Base-by-base conservation (phyloP, 2,797 vertebrate species). In the Streptopelia turtur region DNA sequence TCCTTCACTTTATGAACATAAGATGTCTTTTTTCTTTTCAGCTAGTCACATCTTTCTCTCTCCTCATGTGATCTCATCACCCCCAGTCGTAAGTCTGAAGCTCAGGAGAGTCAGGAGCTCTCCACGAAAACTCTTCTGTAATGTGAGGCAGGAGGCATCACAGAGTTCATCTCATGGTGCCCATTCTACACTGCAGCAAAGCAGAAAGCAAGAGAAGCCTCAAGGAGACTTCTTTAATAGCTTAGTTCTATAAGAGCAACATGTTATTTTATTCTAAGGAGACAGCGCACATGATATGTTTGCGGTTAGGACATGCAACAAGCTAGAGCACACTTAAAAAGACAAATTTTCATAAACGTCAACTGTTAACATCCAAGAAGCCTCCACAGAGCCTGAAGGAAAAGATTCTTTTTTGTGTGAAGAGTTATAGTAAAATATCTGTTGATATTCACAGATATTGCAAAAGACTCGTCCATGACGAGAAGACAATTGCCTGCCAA, bases 401-500 rank as follows among this genome's bases (percentile, higher is more conserved):
- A 80, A 77, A 70, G 15, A 10, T 6, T 22, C 22, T 28, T 55
- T 78, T 33, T 43, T 66, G 81, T 60, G 43, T 39, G n/a, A 86
- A 71, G 7, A 13, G 11, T 47, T 89, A 30, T 49, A 87, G 52
- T 60, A 76, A 93, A 91, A 80, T 90, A 61, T 8, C 61, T 59
- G 71, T 88, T 81, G 80, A 84, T 90, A 37, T 89, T 94, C 90
- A 94, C 70, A 93, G 66, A 90, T 82, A 64, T 47, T 95, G 70
- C 77, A 93, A 94, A 95, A 89, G 78, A 74, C 49, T 83, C 92
- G 57, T 90, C 74, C 80, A 57, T 90, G 85, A 91, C 64, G 88
- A 96, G 71, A 88, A 78, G 60, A 70, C 8, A 31, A 24, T 0
- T 64, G 83, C 41, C 77, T 95, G 91, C 93, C 95, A 95, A 94